Evolutionary conservation across 2,797 vertebrate species (phyloP).

Genomic region (Pempheris klunzingeri): DNA sequence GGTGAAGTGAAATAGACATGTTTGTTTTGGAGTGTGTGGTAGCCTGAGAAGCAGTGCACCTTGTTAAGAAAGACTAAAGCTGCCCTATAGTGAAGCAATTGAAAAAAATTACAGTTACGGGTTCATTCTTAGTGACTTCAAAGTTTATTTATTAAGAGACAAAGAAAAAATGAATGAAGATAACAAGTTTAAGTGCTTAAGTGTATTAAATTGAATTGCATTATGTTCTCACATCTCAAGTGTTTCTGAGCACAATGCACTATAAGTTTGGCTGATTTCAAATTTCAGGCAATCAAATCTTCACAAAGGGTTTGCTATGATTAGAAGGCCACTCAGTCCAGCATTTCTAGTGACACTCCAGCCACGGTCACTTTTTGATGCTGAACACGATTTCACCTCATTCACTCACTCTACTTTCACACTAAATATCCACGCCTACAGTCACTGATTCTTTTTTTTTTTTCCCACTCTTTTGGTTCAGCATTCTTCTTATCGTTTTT

Average conservation of each 20-base stretch:
- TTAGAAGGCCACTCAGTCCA: conserved; percentile 53
- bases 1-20: background rate
- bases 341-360: conserved; percentile 57
- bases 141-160: background rate
- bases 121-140: background rate
- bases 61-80: background rate
- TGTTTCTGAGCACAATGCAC: background rate
- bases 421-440: conserved; percentile 54
- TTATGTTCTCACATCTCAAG: background rate
- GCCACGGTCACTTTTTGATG: conserved; percentile 47
- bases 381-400: conserved; percentile 59
- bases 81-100: background rate
- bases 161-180: background rate
- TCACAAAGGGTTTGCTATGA: background rate
- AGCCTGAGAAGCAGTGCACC: conserved; percentile 12
- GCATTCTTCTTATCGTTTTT: conserved; percentile 34
- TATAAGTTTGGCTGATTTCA: background rate
- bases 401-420: conserved; percentile 58
- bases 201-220: too few species aligned
- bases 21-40: conserved; percentile 22
- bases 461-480: conserved; percentile 39
- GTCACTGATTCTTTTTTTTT: conserved; percentile 51
- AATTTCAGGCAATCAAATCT: background rate
- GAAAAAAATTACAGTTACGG: background rate
- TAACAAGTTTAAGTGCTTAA: background rate